These are phyloP conservation scores for Heliothis subflexa DNA, from an alignment of 1,140 invertebrate species.

Conservation along the genomic window DNA sequence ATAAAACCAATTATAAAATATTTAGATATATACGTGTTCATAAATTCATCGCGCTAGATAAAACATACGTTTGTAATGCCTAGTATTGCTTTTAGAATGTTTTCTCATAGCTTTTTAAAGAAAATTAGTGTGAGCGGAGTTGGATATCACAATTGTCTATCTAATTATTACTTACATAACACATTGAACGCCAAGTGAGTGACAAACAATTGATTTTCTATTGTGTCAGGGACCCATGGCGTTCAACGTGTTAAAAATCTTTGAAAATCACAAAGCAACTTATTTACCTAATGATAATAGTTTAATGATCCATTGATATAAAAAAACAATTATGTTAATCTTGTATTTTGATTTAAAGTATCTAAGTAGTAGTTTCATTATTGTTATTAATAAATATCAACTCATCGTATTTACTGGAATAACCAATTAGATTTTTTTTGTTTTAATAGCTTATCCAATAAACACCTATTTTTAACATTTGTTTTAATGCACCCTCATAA, in stretches of 20 bases:
- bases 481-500: not conserved
- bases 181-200: no score
- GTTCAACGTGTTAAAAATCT: conserved; percentile 33
- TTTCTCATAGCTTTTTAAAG: conserved; percentile 34
- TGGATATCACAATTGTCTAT: not conserved
- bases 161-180: not conserved
- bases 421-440: conserved; percentile 2
- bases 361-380: conserved; percentile 5
- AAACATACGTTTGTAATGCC: conserved; percentile 18
- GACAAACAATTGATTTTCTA: no score
- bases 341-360: not conserved
- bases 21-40: conserved; percentile 32
- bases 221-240: no score
- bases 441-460: conserved; percentile 35
- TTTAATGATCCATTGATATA: not conserved
- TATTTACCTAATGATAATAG: not conserved
- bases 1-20: conserved; percentile 31
- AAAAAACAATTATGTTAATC: not conserved
- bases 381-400: conserved; percentile 16
- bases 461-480: conserved; percentile 30
- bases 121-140: conserved; percentile 2
- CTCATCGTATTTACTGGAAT: conserved; percentile 5
- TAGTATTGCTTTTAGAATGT: conserved; percentile 44
- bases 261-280: not conserved
- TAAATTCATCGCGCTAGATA: conserved; percentile 36